These are phyloP conservation scores for Phaenicophaeus curvirostris DNA, from an alignment of 2,797 vertebrate genomes.

Conservation along the genomic window DNA sequence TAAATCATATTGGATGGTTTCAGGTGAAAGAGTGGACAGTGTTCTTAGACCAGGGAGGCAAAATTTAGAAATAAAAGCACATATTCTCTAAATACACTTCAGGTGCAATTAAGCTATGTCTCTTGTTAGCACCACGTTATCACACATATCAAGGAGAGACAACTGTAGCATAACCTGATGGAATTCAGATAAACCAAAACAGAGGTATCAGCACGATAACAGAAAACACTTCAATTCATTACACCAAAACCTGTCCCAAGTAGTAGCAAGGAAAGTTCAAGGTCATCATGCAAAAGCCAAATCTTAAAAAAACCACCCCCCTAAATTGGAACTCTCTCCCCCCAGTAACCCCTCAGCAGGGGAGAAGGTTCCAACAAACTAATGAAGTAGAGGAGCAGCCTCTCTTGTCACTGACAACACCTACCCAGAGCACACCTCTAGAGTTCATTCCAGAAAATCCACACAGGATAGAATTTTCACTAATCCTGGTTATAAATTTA, in stretches of 20 bases:
- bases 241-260: neutral
- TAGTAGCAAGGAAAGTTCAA: slow-evolving; percentile 52
- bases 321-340: neutral
- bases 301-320: neutral
- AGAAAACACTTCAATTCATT: slow-evolving; percentile 13
- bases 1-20: neutral
- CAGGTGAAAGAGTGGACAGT: neutral
- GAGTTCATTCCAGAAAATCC: neutral
- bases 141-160: slow-evolving; percentile 35
- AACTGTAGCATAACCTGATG: slow-evolving; percentile 39
- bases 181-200: slow-evolving; percentile 57
- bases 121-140: slow-evolving; percentile 39
- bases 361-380: neutral
- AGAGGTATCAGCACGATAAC: slow-evolving; percentile 56
- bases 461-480: neutral
- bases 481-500: neutral
- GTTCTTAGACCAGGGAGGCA: neutral
- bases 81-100: slow-evolving; percentile 14
- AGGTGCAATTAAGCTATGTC: slow-evolving; percentile 35
- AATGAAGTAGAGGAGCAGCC: neutral
- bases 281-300: slow-evolving; percentile 25
- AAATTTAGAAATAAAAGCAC: slow-evolving; percentile 21
- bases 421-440: neutral
- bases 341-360: neutral
- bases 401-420: neutral